Base-by-base conservation (phyloP, 2,888 invertebrate genomes). In the Anticlea derivata region DNA sequence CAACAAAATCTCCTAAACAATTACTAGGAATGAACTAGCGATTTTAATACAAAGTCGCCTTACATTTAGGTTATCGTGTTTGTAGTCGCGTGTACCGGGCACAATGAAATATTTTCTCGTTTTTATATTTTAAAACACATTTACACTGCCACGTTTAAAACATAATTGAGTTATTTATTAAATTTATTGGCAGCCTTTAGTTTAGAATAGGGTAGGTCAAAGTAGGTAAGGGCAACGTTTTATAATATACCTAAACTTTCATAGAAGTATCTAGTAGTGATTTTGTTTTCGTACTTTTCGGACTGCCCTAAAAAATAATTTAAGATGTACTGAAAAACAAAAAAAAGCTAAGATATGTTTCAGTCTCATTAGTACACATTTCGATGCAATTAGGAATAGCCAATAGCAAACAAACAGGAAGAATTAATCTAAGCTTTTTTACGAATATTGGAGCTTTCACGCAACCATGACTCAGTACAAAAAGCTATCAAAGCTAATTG, bases 401-500 rank as follows among this genome's bases (percentile, higher is more conserved):
- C 27, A 41, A 51, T 39, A 37, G 47, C 13, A 31, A 31, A 30
- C 12, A 2, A 31, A 12, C 27, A 13, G 31, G 22, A 22, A 10
- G 30, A 38, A 17, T 17, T 23, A 46, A 45, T 46, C 39, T 11
- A 37, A 37, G 37, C 31, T 47, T 46, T 27, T 31, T 44, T 41
- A 24, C 17, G 51, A 60, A 22, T 13, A 40, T 37, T 11, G 23
- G 48, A 58, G 56, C 59, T 48, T 55, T 63, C 67, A 69, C 70
- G 75, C 73, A 72, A 76, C 73, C 80, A 80, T 84, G 80, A 83
- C 83, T 79, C 70, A 65, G 80, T 82, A 81, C 74, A 80, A 83
- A 86, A 84, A 84, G 80, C 83, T 83, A 86, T 84, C 83, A 82
- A 72, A 81, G 77, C 80, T 87, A 86, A 87, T 86, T 86, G 85